Evolutionary conservation across 2,888 invertebrate genomes (phyloP).

Genomic region (Thumatha senex): DNA sequence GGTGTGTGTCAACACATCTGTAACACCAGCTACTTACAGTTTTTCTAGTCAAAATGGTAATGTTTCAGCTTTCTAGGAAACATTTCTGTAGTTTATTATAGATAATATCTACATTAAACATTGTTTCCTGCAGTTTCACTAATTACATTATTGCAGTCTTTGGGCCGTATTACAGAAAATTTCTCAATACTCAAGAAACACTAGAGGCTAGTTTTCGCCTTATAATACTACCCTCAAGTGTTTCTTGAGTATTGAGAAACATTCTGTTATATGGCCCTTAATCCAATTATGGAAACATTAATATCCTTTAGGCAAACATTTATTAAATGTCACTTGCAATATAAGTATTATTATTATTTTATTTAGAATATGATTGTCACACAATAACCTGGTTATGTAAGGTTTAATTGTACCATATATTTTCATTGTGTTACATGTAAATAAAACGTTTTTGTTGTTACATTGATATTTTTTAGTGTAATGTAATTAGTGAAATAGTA

Average conservation of each 20-base stretch:
- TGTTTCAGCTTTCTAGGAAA: conserved; percentile 61
- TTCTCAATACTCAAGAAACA: too few species aligned
- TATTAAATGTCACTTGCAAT: conserved; percentile 4
- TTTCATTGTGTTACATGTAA: background rate
- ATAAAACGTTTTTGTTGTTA: background rate
- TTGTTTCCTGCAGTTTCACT: conserved; percentile 67
- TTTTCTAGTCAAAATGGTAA: conserved; percentile 83
- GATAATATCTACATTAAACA: conserved; percentile 32
- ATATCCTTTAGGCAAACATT: conserved; percentile 7
- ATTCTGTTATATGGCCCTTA: too few species aligned
- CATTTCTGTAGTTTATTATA: conserved; percentile 44
- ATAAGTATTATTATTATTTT: conserved; percentile 15
- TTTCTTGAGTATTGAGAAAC: too few species aligned
- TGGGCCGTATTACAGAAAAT: too few species aligned
- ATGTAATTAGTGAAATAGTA: conserved; percentile 72
- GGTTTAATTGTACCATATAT: background rate
- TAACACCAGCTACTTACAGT: conserved; percentile 81
- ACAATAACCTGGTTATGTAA: conserved; percentile 28
- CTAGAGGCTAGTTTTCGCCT: too few species aligned
- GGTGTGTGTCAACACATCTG: conserved; percentile 80
- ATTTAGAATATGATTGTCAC: conserved; percentile 11
- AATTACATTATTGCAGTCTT: conserved; percentile 45
- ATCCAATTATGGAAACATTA: conserved; percentile 6
- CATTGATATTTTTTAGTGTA: conserved; percentile 33
- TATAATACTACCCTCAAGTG: too few species aligned